Percentiles rank a stretch among this genome's conserved stretches.
Conservation (phyloP, 2,113 vertebrate species). For the Perognathus longimembris region DNA sequence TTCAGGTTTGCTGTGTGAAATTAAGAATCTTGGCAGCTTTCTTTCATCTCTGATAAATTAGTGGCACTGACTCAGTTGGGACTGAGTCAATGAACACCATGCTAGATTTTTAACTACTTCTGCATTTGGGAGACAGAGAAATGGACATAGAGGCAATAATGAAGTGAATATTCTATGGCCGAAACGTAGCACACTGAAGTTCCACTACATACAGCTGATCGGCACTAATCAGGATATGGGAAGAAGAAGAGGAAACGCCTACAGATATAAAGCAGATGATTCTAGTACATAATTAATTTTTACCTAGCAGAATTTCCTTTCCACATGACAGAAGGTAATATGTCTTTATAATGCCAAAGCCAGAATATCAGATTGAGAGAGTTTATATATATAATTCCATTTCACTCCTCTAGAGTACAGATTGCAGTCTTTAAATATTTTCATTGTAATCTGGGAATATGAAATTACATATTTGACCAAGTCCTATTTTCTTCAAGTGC, state of each 20-base stretch:
- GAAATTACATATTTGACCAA: slow-evolving; percentile 6
- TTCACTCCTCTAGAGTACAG: neutral
- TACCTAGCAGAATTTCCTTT: neutral
- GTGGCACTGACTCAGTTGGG: neutral
- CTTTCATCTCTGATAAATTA: slow-evolving; percentile 10
- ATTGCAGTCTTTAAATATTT: neutral
- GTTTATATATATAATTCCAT: neutral
- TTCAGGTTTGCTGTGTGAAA: neutral
- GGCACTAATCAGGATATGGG: too few relatives aligned
- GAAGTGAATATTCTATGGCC: neutral
- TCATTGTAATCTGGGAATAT: slow-evolving; percentile 12
- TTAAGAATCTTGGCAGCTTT: neutral
- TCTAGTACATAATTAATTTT: neutral
- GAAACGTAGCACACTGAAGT: too few relatives aligned
- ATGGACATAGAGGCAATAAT: neutral
- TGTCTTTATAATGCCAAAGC: neutral
- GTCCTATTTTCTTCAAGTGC: neutral
- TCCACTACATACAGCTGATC: too few relatives aligned
- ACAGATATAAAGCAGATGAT: neutral
- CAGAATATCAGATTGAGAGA: neutral
- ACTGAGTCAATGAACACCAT: neutral
- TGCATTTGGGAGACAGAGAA: neutral
- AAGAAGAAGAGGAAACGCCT: too few relatives aligned
- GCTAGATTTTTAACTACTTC: neutral
- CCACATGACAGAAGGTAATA: neutral